A percentile compares a stretch with the other conserved stretches of the same genome.
Conservation (phyloP, 2,113 vertebrate genomes). For the Tympanuchus pallidicinctus region DNA sequence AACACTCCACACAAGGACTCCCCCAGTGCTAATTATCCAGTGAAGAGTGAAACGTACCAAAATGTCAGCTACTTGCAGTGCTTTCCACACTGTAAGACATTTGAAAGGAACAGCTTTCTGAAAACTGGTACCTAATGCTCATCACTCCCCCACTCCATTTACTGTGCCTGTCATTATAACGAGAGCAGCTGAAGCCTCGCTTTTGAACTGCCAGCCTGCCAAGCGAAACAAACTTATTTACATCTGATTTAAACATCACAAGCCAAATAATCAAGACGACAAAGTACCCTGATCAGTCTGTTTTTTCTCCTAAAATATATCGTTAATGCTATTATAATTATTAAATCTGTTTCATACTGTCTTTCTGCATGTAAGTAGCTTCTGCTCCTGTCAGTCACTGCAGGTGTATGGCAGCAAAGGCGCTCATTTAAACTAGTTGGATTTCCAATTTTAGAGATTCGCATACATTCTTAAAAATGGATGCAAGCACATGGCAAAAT, state of each 20-base stretch:
- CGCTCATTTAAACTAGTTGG: background rate
- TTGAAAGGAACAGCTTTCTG: background rate
- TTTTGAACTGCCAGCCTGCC: background rate
- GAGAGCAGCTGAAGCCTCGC: background rate
- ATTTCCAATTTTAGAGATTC: background rate
- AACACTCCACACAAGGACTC: background rate
- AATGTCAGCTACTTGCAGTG: background rate
- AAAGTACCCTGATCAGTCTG: slow-evolving; percentile 10
- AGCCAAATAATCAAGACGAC: slow-evolving; percentile 33
- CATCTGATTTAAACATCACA: slow-evolving; percentile 18
- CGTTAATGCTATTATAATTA: background rate
- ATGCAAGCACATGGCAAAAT: background rate
- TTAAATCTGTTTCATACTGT: background rate
- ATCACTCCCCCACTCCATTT: background rate
- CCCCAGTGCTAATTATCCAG: background rate
- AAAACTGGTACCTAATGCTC: background rate
- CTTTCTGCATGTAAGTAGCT: background rate
- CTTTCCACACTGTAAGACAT: background rate
- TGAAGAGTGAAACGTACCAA: background rate
- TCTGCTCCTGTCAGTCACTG: slow-evolving; percentile 9
- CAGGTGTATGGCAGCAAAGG: background rate
- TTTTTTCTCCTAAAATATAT: slow-evolving; percentile 15
- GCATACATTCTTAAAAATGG: background rate
- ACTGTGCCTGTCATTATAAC: background rate
- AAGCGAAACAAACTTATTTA: background rate